Evolutionary conservation across 2,888 invertebrate genomes (phyloP).

Genomic region (Troilus luridus): DNA sequence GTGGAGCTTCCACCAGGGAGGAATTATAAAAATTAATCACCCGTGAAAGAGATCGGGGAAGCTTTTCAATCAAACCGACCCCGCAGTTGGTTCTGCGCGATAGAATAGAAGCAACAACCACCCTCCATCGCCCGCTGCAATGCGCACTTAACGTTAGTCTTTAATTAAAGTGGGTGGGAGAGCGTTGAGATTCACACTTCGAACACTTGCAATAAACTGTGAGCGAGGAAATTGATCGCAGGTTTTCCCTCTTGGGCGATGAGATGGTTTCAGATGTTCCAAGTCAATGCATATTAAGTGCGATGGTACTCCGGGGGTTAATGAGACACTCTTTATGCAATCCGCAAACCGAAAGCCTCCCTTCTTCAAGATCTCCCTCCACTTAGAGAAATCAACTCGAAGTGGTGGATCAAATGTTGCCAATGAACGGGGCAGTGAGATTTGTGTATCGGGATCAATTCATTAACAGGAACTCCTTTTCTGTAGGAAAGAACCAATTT

Average conservation of each 20-base stretch:
- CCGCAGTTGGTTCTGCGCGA: not conserved
- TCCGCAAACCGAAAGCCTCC: not conserved
- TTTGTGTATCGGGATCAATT: not conserved
- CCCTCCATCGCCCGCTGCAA: not conserved
- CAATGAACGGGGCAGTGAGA: not conserved
- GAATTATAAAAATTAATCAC: constrained; percentile 49
- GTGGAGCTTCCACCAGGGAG: not conserved
- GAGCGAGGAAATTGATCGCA: not conserved
- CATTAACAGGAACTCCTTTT: not conserved
- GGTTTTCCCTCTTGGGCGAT: constrained; percentile 18
- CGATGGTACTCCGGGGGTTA: not conserved
- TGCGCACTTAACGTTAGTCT: not conserved
- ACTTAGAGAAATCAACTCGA: not conserved
- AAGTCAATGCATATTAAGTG: constrained; percentile 41
- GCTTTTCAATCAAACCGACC: constrained; percentile 37
- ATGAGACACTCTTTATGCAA: constrained; percentile 44
- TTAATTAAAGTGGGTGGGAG: constrained; percentile 7
- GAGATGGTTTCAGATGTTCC: constrained; percentile 21
- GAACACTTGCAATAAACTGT: not conserved
- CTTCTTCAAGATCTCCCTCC: not conserved
- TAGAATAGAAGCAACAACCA: not conserved
- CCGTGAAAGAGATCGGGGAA: constrained; percentile 34
- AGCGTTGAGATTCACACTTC: not conserved
- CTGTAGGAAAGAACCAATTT: not conserved
- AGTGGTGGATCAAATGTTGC: not conserved